Evolutionary conservation across 2,888 invertebrate species (phyloP), one percentile per base, ranked within the genome.

Genomic region (Alentia gelatinosa): DNA sequence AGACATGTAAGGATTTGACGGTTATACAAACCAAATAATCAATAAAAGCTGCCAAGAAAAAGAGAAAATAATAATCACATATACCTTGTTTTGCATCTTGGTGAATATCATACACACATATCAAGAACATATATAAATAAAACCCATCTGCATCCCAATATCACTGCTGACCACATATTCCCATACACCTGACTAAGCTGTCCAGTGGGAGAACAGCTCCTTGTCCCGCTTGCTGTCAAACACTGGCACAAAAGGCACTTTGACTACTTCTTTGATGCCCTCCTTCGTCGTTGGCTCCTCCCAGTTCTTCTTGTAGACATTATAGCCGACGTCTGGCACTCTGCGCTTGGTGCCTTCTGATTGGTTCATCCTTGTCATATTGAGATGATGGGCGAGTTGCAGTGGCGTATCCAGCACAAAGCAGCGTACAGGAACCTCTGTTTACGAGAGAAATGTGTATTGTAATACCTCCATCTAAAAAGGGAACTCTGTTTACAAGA

Each of bases 311-410:
- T 95, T 95, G 93, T 93, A 96, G 39, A 95, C 94, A 91, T 95
- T 94, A 92, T 94, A 96, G 0, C 94, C 96, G 0, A 96, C 95
- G 92, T 95, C 95, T 5, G 96, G 95, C n/a, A 96, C 93, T 5
- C 95, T 92, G 4, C 95, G 92, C 4, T 94, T 93, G 56, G 93
- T 89, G 5, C 95, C 95, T 7, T 94, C 91, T 1, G 95, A 95
- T 92, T 94, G 94, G 89, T 94, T 95, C 92, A 95, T 95, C 35
- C 95, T 93, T 35, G 94, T 93, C 90, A 94, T 93, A 93, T 96
- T 96, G 56, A 96, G 92, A 91, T 96, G 96, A 75, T 95, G 93
- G 35, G 95, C 94, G 68, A 95, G 88, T 37, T 94, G 94, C 23
- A 93, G 63, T 1, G 95, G 93, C 19, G 95, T 95, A 88, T 94